Evolutionary conservation across 2,113 vertebrate genomes (phyloP), one percentile per base, ranked within the genome.

Genomic region (Cryptomyrus ogoouensis): DNA sequence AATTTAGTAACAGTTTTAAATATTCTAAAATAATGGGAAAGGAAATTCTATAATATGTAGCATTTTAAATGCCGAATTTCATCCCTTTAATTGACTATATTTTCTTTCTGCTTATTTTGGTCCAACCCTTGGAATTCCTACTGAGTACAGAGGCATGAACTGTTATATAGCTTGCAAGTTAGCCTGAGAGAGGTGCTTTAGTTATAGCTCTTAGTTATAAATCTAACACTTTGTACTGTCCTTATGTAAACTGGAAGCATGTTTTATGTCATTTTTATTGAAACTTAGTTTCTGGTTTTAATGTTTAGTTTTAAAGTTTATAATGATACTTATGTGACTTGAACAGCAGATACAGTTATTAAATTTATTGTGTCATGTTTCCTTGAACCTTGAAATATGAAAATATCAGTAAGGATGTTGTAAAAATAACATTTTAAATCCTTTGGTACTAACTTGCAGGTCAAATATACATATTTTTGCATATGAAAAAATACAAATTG

Each of bases 401-500:
- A 42, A 80, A 80, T 80, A 42, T 80, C 15, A 80, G 74, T 19
- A 42, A 39, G 15, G 15, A 80, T 80, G 39, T 39, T 7, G 35
- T 17, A 80, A 80, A 80, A 80, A 80, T 42, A 80, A 42, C 13
- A 80, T 80, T 70, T 80, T 80, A 17, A 42, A 9, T 35, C 31
- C 15, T 39, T 39, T 80, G 74, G 74, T 80, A n/a, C 74, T 80
- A 80, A 42, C 35, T 19, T 80, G 13, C 74, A 80, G 74, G 74
- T 80, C 35, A 80, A 80, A 80, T 80, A 80, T 42, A 42, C 74
- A 80, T 80, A 42, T 19, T 80, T 77, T 80, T 80, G 74, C 74
- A 80, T 80, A 19, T 80, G 74, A 80, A 80, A 42, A 80, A 42
- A 80, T 42, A 80, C 35, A 80, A 80, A 80, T 80, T 80, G 70